Conservation (phyloP, 2,888 invertebrate genomes). For the Drosophila flavopinicola region DNA sequence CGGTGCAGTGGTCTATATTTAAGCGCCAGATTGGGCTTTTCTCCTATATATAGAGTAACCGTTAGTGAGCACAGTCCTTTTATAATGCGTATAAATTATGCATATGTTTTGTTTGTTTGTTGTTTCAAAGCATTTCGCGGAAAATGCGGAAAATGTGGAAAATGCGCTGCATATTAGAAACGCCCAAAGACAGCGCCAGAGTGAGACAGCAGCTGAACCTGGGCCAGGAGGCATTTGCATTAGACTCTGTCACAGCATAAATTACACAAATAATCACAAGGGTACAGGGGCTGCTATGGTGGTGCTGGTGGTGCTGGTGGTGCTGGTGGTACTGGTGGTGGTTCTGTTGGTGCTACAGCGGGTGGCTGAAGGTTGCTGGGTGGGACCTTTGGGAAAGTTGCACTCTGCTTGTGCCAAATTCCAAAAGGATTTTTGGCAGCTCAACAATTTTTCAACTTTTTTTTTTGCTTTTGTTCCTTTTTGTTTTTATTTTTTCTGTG, state of each 20-base stretch:
- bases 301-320: no score
- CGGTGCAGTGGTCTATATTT: constrained; percentile 29
- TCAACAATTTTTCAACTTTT: constrained; percentile 1
- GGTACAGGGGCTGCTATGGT: not conserved
- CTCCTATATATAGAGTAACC: constrained; percentile 4
- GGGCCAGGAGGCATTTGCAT: constrained; percentile 22
- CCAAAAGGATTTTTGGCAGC: constrained; percentile 15
- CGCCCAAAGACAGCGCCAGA: not conserved
- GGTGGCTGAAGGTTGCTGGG: not conserved
- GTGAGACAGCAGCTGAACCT: not conserved
- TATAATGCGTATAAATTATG: constrained; percentile 59
- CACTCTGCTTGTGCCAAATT: constrained; percentile 7
- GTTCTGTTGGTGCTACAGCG: no score
- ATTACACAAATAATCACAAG: constrained; percentile 34
- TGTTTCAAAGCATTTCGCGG: constrained; percentile 56
- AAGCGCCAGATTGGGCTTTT: constrained; percentile 37
- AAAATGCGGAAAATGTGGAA: constrained; percentile 40
- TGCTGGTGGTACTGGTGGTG: no score
- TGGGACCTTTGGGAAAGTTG: not conserved
- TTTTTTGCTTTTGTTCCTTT: not conserved
- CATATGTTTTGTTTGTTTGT: constrained; percentile 65
- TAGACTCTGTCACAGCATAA: constrained; percentile 33
- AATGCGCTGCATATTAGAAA: constrained; percentile 47
- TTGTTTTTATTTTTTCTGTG: no score
- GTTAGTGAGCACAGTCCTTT: constrained; percentile 25